Base-by-base conservation (phyloP, 2,113 vertebrate genomes). In the Himantopus leucocephalus region DNA sequence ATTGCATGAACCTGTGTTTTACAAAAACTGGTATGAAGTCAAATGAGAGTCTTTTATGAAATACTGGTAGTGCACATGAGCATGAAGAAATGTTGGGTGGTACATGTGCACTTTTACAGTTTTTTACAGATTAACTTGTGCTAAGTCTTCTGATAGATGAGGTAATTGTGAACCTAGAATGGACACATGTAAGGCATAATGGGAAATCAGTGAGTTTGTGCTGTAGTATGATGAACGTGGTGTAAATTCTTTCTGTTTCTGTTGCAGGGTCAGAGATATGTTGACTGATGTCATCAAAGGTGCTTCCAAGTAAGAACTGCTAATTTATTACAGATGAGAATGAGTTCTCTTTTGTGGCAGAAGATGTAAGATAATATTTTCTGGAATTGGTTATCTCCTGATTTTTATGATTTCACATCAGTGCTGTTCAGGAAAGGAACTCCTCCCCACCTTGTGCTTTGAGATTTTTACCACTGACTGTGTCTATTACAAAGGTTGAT, bases 191-290 rank as follows among this genome's bases (percentile, higher is more conserved):
- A 35, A 91, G 8, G 29, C 30, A 16, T 59, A 92, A 72, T 37
- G 27, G 30, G 50, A 82, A 82, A 55, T 67, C 8, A 85, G 19
- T 50, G 29, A 68, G 15, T 92, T 87, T 12, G 47, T 74, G 19
- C 22, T 88, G 0, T n/a, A 37, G 20, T 56, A 1, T 66, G 63
- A 89, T 14, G 14, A 60, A 52, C 0, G 0, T 13, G 12, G 5
- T 88, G 13, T 50, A 55, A 67, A 45, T 35, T 90, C 6, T 45
- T 95, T 86, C 79, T 86, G 16, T 92, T 70, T 92, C 32, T 85
- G 8, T 94, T 92, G 50, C 98, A 99, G 99, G 99, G 98, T 98
- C 93, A 98, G 99, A 97, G 99, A 99, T 97, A 98, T 98, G 96
- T 97, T 99, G 96, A 98, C 99, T 2, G 99, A 99, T 82, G 98